Percentiles rank a stretch among this genome's conserved stretches.
phyloP scores from a whole-genome alignment of 2,797 vertebrate species.

The Danio choprae region DNA sequence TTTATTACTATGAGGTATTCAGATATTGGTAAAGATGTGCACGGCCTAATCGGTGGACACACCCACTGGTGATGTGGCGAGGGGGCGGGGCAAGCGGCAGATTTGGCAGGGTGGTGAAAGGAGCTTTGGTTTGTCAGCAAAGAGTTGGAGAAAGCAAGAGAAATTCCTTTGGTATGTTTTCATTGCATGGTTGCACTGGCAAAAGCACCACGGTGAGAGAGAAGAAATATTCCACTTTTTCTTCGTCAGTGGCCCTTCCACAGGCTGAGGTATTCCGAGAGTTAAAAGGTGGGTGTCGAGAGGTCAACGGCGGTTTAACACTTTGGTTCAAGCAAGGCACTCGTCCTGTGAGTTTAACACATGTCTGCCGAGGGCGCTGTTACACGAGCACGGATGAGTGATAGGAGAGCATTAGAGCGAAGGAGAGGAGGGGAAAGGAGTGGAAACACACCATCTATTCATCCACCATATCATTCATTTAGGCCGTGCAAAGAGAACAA shows the following conservation, averaged over 20 bases:
- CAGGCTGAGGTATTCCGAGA: conserved; percentile 99
- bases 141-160: conserved; percentile 80
- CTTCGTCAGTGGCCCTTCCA: conserved; percentile 95
- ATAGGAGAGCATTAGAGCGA: conserved; percentile 63
- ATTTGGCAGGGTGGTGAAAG: conserved; percentile 70
- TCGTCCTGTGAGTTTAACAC: conserved; percentile 98
- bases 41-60: conserved; percentile 87
- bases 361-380: conserved; percentile 74
- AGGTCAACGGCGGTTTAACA: conserved; percentile 99
- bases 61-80: conserved; percentile 70
- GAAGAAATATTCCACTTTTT: conserved; percentile 84
- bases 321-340: conserved; percentile 99
- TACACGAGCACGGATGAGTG: conserved; percentile 72
- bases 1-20: conserved; percentile 99
- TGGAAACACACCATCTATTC: conserved; percentile 75
- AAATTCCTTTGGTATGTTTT: conserved; percentile 97
- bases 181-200: conserved; percentile 97
- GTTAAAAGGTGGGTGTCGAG: conserved; percentile 90
- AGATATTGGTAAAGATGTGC: conserved; percentile 80
- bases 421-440: conserved; percentile 63
- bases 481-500: conserved; percentile 92
- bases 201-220: conserved; percentile 96
- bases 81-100: conserved; percentile 67
- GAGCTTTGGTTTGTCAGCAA: conserved; percentile 97
- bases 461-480: conserved; percentile 86